Percentiles rank a stretch among this genome's conserved stretches.
Evolutionary conservation across 1,140 invertebrate species (phyloP).

Genomic region (Heliconius melpomene): DNA sequence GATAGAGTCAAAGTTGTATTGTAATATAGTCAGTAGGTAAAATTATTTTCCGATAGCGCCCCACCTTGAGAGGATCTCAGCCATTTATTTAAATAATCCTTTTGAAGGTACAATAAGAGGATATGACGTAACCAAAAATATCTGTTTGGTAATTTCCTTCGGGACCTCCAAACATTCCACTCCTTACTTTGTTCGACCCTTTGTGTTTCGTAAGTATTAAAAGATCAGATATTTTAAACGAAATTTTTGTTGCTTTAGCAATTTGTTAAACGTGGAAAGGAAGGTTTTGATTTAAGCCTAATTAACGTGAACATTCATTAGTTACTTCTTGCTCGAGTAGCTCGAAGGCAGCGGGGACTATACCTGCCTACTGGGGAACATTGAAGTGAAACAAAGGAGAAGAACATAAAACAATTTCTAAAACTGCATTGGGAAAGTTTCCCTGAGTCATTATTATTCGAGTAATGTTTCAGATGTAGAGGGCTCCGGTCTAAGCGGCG

Average conservation of each 20-base stretch:
- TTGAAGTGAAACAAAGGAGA: background rate
- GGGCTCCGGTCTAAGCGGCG: background rate
- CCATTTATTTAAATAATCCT: background rate
- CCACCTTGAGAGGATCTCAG: background rate
- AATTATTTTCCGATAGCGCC: slow-evolving; percentile 6
- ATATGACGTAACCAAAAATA: background rate
- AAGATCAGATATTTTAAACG: background rate
- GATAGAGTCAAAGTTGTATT: background rate
- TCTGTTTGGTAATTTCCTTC: background rate
- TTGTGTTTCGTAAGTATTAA: background rate
- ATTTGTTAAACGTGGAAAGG: background rate
- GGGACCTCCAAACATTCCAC: background rate
- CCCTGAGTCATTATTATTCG: background rate
- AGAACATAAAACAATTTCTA: background rate
- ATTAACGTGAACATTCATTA: too few species aligned
- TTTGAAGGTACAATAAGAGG: background rate
- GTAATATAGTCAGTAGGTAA: background rate
- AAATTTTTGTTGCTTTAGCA: background rate
- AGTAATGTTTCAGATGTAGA: background rate
- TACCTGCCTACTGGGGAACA: too few species aligned
- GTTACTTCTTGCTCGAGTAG: too few species aligned
- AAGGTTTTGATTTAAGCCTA: too few species aligned
- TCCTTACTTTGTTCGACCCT: background rate
- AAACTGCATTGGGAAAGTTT: background rate
- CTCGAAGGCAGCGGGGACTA: background rate